Conservation (phyloP, 2,113 vertebrate species). For the Entomyzon cyanotis region DNA sequence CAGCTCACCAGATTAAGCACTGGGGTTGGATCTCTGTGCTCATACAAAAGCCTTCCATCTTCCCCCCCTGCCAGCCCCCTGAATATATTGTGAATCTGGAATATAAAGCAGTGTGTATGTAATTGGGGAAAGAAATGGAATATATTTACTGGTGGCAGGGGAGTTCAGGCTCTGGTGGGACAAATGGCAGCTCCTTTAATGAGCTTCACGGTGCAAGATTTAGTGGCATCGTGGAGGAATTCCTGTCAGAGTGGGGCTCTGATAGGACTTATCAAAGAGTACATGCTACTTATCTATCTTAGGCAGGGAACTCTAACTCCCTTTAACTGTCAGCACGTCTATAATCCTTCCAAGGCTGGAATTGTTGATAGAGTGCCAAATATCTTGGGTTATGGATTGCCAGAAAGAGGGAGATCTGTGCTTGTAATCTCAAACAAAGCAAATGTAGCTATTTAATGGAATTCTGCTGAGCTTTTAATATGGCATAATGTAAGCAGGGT, state of each 20-base stretch:
- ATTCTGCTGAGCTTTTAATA: slow-evolving; percentile 27
- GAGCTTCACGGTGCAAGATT: slow-evolving; percentile 17
- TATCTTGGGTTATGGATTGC: slow-evolving; percentile 38
- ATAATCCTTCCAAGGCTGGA: slow-evolving; percentile 42
- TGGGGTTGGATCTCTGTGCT: background rate
- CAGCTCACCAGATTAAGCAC: slow-evolving; percentile 42
- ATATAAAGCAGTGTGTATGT: background rate
- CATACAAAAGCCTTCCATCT: background rate
- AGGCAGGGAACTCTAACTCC: slow-evolving; percentile 14
- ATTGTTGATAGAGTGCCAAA: slow-evolving; percentile 43
- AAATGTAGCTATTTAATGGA: slow-evolving; percentile 16
- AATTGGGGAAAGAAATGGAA: background rate
- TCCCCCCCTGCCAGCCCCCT: background rate
- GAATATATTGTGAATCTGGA: background rate
- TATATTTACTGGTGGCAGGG: slow-evolving; percentile 26
- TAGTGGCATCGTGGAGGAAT: slow-evolving; percentile 29
- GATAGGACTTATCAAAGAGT: slow-evolving; percentile 51
- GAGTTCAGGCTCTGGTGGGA: background rate
- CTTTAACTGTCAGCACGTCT: slow-evolving; percentile 49
- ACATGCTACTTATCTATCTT: slow-evolving; percentile 42
- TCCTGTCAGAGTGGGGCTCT: slow-evolving; percentile 50
- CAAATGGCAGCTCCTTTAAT: background rate
- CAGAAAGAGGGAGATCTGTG: background rate
- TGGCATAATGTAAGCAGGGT: background rate
- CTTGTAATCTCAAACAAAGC: slow-evolving; percentile 20